Percentiles rank a stretch among this genome's conserved stretches.
phyloP scores from a whole-genome alignment of 2,113 vertebrate genomes.

The Plestiodon gilberti region DNA sequence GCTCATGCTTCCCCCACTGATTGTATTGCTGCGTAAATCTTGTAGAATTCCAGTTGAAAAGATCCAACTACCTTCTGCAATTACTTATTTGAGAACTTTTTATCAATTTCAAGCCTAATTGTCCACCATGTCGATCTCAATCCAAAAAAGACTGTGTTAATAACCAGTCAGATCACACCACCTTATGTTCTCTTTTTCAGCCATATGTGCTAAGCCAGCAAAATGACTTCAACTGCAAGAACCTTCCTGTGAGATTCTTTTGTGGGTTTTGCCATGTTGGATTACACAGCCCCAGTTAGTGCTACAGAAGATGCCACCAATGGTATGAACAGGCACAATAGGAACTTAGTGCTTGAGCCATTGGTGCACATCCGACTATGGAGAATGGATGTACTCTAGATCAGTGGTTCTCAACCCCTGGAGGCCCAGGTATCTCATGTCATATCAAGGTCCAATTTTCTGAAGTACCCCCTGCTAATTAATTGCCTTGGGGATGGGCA shows the following conservation, averaged over 20 bases:
- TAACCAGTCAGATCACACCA: background rate
- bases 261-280: background rate
- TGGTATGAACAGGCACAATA: background rate
- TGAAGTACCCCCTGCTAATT: too few species aligned
- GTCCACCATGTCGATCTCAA: slow-evolving; percentile 30
- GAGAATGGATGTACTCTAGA: too few species aligned
- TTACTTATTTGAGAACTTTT: slow-evolving; percentile 29
- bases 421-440: too few species aligned
- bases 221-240: background rate
- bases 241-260: background rate
- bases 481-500: too few species aligned
- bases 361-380: too few species aligned
- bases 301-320: background rate
- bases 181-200: background rate
- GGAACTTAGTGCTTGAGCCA: too few species aligned
- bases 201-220: background rate
- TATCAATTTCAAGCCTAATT: background rate
- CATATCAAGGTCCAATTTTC: too few species aligned
- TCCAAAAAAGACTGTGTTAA: slow-evolving; percentile 13
- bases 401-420: too few species aligned
- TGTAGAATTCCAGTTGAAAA: background rate
- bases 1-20: slow-evolving; percentile 16
- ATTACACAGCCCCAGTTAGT: too few species aligned
- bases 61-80: slow-evolving; percentile 22
- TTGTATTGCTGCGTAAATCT: slow-evolving; percentile 36